Evolutionary conservation across 1,140 invertebrate species (phyloP).

Genomic region (Hyles euphorbiae): DNA sequence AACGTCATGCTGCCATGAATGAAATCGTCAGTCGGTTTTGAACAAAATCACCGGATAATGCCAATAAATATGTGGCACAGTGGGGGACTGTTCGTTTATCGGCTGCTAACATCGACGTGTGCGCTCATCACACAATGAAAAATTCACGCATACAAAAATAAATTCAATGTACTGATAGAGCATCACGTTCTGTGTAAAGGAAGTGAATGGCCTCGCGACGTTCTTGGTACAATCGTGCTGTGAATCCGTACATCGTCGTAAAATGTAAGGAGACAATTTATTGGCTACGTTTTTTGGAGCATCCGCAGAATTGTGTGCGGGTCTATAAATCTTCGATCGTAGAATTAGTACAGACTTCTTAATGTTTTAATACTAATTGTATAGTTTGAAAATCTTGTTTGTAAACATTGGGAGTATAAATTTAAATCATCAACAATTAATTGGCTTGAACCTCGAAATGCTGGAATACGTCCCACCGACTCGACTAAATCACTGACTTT

Average conservation of each 20-base stretch:
- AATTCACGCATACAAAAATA: constrained; percentile 2
- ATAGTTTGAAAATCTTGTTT: too few species aligned
- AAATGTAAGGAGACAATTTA: constrained; percentile 18
- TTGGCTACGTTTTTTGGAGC: constrained; percentile 17
- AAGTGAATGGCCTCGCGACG: constrained; percentile 54
- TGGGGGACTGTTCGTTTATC: constrained; percentile 13
- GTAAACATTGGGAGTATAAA: too few species aligned
- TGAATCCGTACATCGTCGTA: constrained; percentile 33
- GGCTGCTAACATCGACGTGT: constrained; percentile 29
- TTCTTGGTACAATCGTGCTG: constrained; percentile 51
- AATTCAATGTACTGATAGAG: constrained; percentile 3
- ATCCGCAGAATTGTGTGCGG: neutral
- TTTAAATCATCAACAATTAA: too few species aligned
- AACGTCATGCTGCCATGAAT: too few species aligned
- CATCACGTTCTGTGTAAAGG: constrained; percentile 28
- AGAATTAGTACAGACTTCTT: too few species aligned
- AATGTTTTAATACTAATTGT: too few species aligned
- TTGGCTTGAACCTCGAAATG: too few species aligned
- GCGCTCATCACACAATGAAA: neutral
- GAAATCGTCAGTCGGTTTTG: too few species aligned
- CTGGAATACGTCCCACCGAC: too few species aligned
- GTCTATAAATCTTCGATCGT: too few species aligned
- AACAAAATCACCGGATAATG: too few species aligned
- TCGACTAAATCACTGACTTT: too few species aligned
- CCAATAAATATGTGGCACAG: neutral